Percentiles rank a stretch among this genome's conserved stretches.
Evolutionary conservation across 2,888 invertebrate genomes (phyloP).

Genomic region (Electrophaes corylata): DNA sequence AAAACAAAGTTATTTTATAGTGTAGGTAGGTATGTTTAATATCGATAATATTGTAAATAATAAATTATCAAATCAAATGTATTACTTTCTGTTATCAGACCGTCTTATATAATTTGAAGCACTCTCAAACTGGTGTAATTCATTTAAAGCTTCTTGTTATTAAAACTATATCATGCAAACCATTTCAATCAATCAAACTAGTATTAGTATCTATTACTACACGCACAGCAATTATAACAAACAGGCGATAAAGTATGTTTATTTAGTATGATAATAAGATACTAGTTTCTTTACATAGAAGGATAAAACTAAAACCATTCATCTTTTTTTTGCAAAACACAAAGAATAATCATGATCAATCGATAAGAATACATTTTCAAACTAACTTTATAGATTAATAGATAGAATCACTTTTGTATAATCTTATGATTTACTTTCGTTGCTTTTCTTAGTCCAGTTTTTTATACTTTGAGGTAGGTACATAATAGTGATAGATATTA

Average conservation of each 20-base stretch:
- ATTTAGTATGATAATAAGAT: constrained; percentile 19
- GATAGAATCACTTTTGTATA: no score
- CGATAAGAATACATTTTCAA: not conserved
- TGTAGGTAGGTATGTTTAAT: no score
- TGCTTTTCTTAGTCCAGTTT: no score
- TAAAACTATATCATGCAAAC: constrained; percentile 29
- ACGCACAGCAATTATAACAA: constrained; percentile 30
- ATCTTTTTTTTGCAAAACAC: not conserved
- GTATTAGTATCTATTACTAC: constrained; percentile 31
- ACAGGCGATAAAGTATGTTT: constrained; percentile 15
- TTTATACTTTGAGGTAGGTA: no score
- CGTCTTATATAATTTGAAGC: not conserved
- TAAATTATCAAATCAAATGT: no score
- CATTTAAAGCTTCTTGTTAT: constrained; percentile 23
- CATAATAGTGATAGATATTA: no score
- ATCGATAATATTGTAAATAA: no score
- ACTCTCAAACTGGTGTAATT: not conserved
- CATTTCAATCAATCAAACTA: constrained; percentile 28
- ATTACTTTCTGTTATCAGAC: no score
- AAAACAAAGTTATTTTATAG: no score
- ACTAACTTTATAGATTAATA: no score
- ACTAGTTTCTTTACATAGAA: constrained; percentile 4
- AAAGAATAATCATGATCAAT: not conserved
- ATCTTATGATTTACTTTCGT: no score
- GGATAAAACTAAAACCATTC: not conserved